A percentile compares a stretch with the other conserved stretches of the same genome.
Conservation (phyloP, 2,888 invertebrate species). For the Amphipoea oculea region DNA sequence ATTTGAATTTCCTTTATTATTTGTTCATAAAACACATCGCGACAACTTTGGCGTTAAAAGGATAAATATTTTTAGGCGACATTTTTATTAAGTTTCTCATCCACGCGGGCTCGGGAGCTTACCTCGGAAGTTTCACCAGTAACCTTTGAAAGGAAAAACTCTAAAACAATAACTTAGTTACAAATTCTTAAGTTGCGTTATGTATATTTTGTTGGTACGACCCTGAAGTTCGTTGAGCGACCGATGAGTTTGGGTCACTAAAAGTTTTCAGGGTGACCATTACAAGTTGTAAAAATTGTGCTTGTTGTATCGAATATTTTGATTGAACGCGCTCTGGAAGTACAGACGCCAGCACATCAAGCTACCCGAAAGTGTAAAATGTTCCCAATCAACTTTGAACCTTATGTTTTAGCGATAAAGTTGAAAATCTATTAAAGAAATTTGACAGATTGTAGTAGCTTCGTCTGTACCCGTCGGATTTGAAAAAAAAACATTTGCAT, state of each 20-base stretch:
- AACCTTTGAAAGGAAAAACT: slow-evolving; percentile 34
- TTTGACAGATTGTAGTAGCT: too few species aligned
- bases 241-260: background rate
- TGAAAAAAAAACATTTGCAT: background rate
- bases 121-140: slow-evolving; percentile 39
- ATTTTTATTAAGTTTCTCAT: slow-evolving; percentile 59
- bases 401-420: too few species aligned
- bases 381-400: too few species aligned
- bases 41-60: slow-evolving; percentile 47
- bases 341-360: too few species aligned
- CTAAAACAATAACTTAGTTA: slow-evolving; percentile 42
- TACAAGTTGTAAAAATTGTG: background rate
- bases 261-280: background rate
- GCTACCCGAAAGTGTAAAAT: too few species aligned
- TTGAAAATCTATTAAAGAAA: too few species aligned
- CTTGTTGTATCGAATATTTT: background rate
- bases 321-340: background rate
- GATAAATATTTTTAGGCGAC: slow-evolving; percentile 37
- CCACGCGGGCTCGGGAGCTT: slow-evolving; percentile 37
- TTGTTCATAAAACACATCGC: slow-evolving; percentile 30
- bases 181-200: slow-evolving; percentile 37
- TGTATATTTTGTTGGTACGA: slow-evolving; percentile 24
- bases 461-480: too few species aligned
- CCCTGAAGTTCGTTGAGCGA: background rate
- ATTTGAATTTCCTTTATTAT: slow-evolving; percentile 31